Evolutionary conservation across 2,797 vertebrate species (phyloP).

Genomic region (Carcharodon carcharias): DNA sequence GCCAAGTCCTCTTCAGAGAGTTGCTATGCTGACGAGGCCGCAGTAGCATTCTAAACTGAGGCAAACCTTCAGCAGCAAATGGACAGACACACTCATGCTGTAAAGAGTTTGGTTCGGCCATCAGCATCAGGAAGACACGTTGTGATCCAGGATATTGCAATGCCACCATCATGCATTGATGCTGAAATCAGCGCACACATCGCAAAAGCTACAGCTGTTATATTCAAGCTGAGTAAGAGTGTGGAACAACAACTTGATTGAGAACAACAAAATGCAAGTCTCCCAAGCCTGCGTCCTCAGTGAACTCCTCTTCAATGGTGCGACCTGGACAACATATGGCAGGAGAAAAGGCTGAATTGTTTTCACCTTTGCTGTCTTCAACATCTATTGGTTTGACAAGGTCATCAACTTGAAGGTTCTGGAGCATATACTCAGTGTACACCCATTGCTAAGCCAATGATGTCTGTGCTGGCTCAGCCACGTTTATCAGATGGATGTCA

Average conservation of each 20-base stretch:
- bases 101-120: no score
- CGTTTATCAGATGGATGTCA: not conserved
- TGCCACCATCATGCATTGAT: not conserved
- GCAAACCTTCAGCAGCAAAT: not conserved
- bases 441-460: not conserved
- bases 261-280: not conserved
- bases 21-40: not conserved
- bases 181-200: not conserved
- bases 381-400: not conserved
- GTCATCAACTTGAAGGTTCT: not conserved
- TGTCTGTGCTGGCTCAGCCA: not conserved
- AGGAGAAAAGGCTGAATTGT: not conserved
- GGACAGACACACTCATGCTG: not conserved
- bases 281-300: not conserved
- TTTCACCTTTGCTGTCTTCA: not conserved
- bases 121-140: not conserved
- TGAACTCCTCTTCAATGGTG: not conserved
- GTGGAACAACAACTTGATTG: not conserved
- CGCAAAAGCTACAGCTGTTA: not conserved
- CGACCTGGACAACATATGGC: not conserved
- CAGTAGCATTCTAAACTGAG: no score
- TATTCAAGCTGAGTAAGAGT: not conserved
- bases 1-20: not conserved
- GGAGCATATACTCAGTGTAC: not conserved
- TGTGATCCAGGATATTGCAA: no score